Evolutionary conservation across 2,113 vertebrate genomes (phyloP), one percentile per base, ranked within the genome.

Genomic region (Daphoenositta chrysoptera): DNA sequence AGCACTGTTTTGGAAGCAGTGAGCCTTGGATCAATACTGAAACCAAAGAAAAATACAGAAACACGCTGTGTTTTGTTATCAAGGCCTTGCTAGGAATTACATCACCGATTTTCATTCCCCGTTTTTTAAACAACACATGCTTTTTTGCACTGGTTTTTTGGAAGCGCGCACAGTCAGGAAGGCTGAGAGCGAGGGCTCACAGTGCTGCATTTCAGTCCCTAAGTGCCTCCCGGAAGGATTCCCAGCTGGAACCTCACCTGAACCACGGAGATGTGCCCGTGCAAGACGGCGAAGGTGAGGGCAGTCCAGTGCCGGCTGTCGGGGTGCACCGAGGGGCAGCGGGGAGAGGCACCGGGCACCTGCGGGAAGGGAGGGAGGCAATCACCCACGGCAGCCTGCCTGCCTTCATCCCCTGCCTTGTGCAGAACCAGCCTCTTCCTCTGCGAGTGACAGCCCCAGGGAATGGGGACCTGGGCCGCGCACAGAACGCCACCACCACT

Each of bases 281-380:
- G 99, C 15, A 99, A 65, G 69, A 99, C 99, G 0, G 99, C 99
- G 0, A 99, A 99, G 3, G 99, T 99, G 54, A 99, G 98, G 0
- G 99, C 98, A 0, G 99, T 99, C 99, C 99, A 99, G 97, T 99
- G 98, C 9, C 99, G 98, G 93, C 99, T 99, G 96, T 99, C 99
- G 0, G 99, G 99, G n/a, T 99, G 99, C n/a, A 99, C 98, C 2
- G 99, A 99, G 1, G 99, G 99, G 96, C 98, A 95, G 35, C 98
- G 98, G 3, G 98, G 98, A 35, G 98, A 99, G 95, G 97, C 98
- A 6, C 97, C 97, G 4, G 99, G 99, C 64, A 99, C 99, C 99
- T 99, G 96, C 42, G 17, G 48, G 88, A 31, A 42, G 24, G n/a
- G 42, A 66, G 73, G 9, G 72, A n/a, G 45, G 31, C 5, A 7